Percentiles rank a stretch among this genome's conserved stretches.
These are phyloP conservation scores for Diarsia mendica DNA, from an alignment of 2,888 invertebrate species.

Conservation along the genomic window DNA sequence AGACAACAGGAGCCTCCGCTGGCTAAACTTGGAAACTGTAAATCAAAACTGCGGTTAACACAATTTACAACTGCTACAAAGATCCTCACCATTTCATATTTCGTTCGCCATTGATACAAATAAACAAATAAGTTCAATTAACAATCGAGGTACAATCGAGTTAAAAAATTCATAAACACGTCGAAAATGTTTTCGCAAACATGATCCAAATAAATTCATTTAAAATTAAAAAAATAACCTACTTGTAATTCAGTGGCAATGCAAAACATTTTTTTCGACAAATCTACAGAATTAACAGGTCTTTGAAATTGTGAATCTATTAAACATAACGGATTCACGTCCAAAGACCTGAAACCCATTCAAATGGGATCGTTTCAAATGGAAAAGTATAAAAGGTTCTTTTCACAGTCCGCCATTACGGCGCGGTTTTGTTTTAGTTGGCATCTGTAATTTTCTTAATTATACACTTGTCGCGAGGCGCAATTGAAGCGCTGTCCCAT, in stretches of 20 bases:
- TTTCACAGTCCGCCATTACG: slow-evolving; percentile 61
- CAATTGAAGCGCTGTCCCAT: slow-evolving; percentile 60
- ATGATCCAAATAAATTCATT: slow-evolving; percentile 46
- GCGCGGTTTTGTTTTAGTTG: slow-evolving; percentile 74
- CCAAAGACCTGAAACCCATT: slow-evolving; percentile 54
- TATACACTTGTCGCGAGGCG: slow-evolving; percentile 71
- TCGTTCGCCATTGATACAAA: slow-evolving; percentile 25
- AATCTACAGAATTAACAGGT: slow-evolving; percentile 52
- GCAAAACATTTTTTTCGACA: slow-evolving; percentile 41
- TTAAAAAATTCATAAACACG: slow-evolving; percentile 34
- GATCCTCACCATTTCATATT: slow-evolving; percentile 39
- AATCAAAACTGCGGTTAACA: slow-evolving; percentile 58
- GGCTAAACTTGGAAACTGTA: slow-evolving; percentile 56
- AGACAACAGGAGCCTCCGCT: slow-evolving; percentile 50
- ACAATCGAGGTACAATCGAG: slow-evolving; percentile 12
- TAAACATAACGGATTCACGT: slow-evolving; percentile 58
- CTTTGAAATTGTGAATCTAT: slow-evolving; percentile 49
- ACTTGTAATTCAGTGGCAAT: slow-evolving; percentile 34
- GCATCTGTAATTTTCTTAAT: slow-evolving; percentile 79
- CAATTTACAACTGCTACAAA: slow-evolving; percentile 48
- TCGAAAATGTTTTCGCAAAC: slow-evolving; percentile 35
- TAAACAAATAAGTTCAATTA: slow-evolving; percentile 40
- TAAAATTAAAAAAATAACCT: slow-evolving; percentile 32
- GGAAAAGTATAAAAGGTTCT: slow-evolving; percentile 60
- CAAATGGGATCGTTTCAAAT: slow-evolving; percentile 59